Conservation (phyloP, 2,888 invertebrate genomes). For the Diadegma fenestrale region DNA sequence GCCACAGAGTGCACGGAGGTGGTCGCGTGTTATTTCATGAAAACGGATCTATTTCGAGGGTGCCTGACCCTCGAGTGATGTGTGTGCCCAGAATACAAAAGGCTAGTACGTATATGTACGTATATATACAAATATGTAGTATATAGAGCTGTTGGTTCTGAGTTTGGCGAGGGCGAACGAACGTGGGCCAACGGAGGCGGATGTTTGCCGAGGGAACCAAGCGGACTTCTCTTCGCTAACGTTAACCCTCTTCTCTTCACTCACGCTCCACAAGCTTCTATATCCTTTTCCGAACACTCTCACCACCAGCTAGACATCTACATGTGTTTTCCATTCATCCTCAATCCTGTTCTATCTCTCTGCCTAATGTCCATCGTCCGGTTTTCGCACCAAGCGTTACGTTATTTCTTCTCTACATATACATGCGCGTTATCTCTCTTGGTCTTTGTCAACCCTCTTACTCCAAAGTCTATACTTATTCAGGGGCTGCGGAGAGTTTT, state of each 20-base stretch:
- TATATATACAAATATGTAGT: slow-evolving; percentile 1
- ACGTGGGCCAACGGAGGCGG: slow-evolving; percentile 68
- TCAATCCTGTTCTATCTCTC: slow-evolving; percentile 66
- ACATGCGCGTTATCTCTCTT: slow-evolving; percentile 32
- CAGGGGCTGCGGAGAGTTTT: slow-evolving; percentile 23
- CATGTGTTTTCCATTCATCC: slow-evolving; percentile 83
- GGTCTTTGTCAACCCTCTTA: slow-evolving; percentile 46
- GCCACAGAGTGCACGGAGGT: slow-evolving; percentile 73
- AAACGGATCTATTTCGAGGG: slow-evolving; percentile 83
- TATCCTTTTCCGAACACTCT: slow-evolving; percentile 68
- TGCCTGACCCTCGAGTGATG: slow-evolving; percentile 84
- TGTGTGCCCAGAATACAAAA: slow-evolving; percentile 83
- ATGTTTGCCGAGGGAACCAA: slow-evolving; percentile 74
- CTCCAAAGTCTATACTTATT: slow-evolving; percentile 37
- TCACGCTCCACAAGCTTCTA: slow-evolving; percentile 58
- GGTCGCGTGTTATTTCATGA: slow-evolving; percentile 82
- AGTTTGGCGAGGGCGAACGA: slow-evolving; percentile 53
- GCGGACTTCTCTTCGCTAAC: slow-evolving; percentile 60
- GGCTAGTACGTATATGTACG: slow-evolving; percentile 55
- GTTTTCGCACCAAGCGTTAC: slow-evolving; percentile 57
- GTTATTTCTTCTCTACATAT: not conserved
- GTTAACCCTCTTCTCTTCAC: slow-evolving; percentile 66
- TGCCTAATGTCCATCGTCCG: slow-evolving; percentile 63
- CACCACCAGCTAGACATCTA: slow-evolving; percentile 75
- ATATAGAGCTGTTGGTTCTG: slow-evolving; percentile 28